Percentiles rank a stretch among this genome's conserved stretches.
Evolutionary conservation across 2,888 invertebrate species (phyloP).

Genomic region (Acholoe squamosa): DNA sequence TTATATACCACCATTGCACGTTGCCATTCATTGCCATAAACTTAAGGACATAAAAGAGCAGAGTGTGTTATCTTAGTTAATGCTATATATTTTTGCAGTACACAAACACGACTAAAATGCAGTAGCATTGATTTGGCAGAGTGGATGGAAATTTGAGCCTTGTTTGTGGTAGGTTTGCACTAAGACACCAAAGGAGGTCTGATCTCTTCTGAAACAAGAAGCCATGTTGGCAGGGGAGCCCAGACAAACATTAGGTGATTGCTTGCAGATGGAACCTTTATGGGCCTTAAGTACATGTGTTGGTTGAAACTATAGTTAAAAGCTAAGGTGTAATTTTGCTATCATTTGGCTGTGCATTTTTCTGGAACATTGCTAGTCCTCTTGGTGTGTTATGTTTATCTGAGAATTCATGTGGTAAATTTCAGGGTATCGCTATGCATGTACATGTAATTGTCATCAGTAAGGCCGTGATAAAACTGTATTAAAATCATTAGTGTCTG

Average conservation of each 20-base stretch:
- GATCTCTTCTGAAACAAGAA: background rate
- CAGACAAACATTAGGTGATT: background rate
- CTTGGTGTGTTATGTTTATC: too few relatives aligned
- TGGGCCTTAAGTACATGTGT: too few relatives aligned
- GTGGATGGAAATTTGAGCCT: background rate
- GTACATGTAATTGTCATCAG: too few relatives aligned
- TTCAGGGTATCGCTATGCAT: too few relatives aligned
- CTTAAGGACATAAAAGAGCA: background rate
- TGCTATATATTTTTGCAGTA: background rate
- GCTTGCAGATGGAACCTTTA: background rate
- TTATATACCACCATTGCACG: background rate
- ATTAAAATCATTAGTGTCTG: too few relatives aligned
- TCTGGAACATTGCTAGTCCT: too few relatives aligned
- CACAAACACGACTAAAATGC: background rate
- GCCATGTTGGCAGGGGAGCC: background rate
- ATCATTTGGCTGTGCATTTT: too few relatives aligned
- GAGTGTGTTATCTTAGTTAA: background rate
- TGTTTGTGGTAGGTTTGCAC: background rate
- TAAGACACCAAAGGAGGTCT: background rate
- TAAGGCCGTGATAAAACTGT: too few relatives aligned
- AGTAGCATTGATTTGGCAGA: background rate
- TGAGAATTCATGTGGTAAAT: too few relatives aligned
- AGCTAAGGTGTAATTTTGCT: too few relatives aligned
- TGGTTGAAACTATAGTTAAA: too few relatives aligned
- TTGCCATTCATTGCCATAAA: background rate